These are phyloP conservation scores for Circaetus cinerascens DNA, from an alignment of 2,113 vertebrate species.

Conservation along the genomic window DNA sequence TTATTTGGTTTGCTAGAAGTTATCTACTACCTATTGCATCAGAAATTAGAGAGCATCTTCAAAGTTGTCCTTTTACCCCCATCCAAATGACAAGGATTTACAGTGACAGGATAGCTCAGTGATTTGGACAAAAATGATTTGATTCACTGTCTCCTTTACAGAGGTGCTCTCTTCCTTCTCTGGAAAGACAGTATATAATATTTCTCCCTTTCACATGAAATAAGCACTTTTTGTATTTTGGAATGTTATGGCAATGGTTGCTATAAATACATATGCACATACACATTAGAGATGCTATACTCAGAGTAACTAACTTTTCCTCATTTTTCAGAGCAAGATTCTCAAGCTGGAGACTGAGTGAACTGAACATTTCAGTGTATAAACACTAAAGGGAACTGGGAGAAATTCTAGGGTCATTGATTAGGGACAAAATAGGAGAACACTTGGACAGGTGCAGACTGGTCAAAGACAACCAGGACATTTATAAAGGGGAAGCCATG, in stretches of 20 bases:
- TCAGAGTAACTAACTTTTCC: not conserved
- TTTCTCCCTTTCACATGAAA: not conserved
- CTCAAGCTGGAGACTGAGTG: not conserved
- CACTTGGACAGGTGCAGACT: constrained; percentile 52
- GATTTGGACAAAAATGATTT: not conserved
- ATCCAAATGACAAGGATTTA: not conserved
- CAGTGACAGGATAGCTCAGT: not conserved
- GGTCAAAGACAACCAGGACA: constrained; percentile 45
- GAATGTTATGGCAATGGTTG: not conserved
- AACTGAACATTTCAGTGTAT: not conserved
- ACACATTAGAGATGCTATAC: not conserved
- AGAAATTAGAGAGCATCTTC: not conserved
- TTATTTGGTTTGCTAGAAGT: not conserved
- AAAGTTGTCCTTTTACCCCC: not conserved
- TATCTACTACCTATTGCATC: not conserved
- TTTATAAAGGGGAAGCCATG: constrained; percentile 67
- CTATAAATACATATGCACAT: not conserved
- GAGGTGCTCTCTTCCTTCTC: not conserved
- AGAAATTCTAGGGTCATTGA: constrained; percentile 51
- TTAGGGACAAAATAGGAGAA: constrained; percentile 43
- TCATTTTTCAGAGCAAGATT: not conserved
- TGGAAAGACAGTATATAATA: not conserved
- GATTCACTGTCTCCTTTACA: not conserved
- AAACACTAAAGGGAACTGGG: constrained; percentile 8
- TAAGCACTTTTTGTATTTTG: not conserved